These are phyloP conservation scores for Tenualosa thibaudeaui DNA, from an alignment of 2,797 vertebrate species.

Conservation along the genomic window DNA sequence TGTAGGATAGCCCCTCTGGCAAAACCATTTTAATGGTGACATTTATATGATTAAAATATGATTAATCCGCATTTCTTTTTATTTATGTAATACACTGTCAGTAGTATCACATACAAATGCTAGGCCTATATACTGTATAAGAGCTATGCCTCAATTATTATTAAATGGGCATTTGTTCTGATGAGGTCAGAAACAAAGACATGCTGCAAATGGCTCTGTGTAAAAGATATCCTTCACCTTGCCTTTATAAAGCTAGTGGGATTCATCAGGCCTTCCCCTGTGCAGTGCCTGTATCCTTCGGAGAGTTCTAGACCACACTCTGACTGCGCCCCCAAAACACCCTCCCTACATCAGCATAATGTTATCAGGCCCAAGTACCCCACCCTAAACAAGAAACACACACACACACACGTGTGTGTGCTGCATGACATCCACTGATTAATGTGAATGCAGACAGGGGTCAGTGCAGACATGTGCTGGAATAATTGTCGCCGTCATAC, in stretches of 20 bases:
- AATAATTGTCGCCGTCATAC: conserved; percentile 58
- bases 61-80: background rate
- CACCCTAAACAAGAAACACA: background rate
- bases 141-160: background rate
- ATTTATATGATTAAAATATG: background rate
- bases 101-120: background rate
- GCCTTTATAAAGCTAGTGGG: background rate
- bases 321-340: background rate
- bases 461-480: conserved; percentile 53
- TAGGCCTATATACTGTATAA: background rate
- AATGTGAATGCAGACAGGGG: conserved; percentile 54
- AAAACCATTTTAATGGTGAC: background rate
- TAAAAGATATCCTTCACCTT: background rate
- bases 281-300: background rate
- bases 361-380: conserved; percentile 7
- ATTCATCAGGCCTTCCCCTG: background rate
- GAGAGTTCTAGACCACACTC: background rate
- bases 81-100: background rate
- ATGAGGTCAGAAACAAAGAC: background rate
- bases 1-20: background rate
- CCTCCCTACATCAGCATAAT: background rate
- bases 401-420: background rate
- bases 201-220: background rate
- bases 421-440: conserved; percentile 47
- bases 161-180: background rate